A percentile compares a stretch with the other conserved stretches of the same genome.
Evolutionary conservation across 92 coral and sea anemone genomes (phyloP).

Genomic region (Epizoanthus stellaris): DNA sequence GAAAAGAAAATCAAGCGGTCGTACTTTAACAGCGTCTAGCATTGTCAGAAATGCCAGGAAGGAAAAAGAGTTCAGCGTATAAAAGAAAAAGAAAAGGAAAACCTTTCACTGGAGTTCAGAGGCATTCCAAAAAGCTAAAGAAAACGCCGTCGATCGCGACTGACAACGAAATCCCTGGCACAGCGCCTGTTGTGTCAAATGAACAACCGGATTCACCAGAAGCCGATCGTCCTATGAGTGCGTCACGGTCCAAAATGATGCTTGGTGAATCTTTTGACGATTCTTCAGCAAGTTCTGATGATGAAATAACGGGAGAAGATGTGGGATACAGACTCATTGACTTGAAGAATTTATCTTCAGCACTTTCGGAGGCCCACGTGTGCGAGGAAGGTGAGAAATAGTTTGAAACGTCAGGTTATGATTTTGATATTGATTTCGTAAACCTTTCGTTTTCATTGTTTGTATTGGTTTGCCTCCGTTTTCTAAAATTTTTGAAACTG

Average conservation of each 20-base stretch:
- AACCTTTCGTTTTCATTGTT: conserved; percentile 13
- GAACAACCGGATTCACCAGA: conserved; percentile 23
- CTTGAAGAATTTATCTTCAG: conserved; percentile 32
- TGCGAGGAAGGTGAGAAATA: not conserved
- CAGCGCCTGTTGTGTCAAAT: conserved; percentile 6
- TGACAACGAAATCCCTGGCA: conserved; percentile 12
- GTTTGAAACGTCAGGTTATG: no score
- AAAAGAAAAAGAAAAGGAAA: conserved; percentile 51
- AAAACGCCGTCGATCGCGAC: conserved; percentile 22
- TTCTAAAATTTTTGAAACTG: not conserved
- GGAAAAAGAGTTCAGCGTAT: conserved; percentile 12
- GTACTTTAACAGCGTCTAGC: conserved; percentile 11
- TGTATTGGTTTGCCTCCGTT: conserved; percentile 17
- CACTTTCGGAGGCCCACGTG: conserved; percentile 27
- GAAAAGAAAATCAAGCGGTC: not conserved
- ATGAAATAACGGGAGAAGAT: conserved; percentile 9
- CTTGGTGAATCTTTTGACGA: not conserved
- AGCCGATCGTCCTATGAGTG: not conserved
- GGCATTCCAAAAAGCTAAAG: conserved; percentile 47
- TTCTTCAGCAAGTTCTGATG: conserved; percentile 37
- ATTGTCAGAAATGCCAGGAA: conserved; percentile 23
- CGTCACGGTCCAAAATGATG: conserved; percentile 26
- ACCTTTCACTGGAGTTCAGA: conserved; percentile 43
- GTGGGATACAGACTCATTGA: conserved; percentile 53
- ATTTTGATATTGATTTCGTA: not conserved